Evolutionary conservation across 2,888 invertebrate genomes (phyloP).

Genomic region (Alcis repandata): DNA sequence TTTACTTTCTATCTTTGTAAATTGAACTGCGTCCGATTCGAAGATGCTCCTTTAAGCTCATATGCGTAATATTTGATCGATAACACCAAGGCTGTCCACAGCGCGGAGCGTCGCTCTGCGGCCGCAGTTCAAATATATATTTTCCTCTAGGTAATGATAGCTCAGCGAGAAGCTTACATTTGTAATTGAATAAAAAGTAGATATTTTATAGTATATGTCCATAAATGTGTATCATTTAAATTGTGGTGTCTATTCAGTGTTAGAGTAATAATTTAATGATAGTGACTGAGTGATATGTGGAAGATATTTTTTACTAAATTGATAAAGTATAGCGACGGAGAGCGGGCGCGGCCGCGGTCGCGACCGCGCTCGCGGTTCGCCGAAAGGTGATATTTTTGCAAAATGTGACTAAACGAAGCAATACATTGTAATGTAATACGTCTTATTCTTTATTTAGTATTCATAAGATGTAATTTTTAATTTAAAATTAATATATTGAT

Average conservation of each 20-base stretch:
- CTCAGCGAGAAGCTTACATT: conserved; percentile 72
- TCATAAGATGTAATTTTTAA: conserved; percentile 80
- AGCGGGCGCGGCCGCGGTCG: conserved; percentile 55
- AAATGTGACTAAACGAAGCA: conserved; percentile 91
- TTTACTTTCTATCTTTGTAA: conserved; percentile 45
- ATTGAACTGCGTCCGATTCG: conserved; percentile 43
- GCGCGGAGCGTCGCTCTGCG: neutral
- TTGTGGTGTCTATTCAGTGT: conserved; percentile 86
- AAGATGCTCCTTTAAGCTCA: neutral
- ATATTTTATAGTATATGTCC: conserved; percentile 81
- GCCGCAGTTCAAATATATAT: conserved; percentile 6
- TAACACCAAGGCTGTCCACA: neutral
- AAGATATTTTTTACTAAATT: conserved; percentile 82
- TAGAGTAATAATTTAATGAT: conserved; percentile 81
- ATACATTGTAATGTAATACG: conserved; percentile 90
- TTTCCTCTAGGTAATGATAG: conserved; percentile 54
- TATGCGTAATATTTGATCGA: neutral
- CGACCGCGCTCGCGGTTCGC: conserved; percentile 36
- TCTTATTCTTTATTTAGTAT: conserved; percentile 86
- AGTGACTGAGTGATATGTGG: conserved; percentile 81
- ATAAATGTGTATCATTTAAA: conserved; percentile 85
- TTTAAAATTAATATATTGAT: conserved; percentile 70
- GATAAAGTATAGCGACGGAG: conserved; percentile 59
- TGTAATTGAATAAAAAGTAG: conserved; percentile 76
- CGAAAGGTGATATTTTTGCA: conserved; percentile 89